phyloP scores from a whole-genome alignment of 2,888 invertebrate genomes.

The Caenorhabditis becei region DNA sequence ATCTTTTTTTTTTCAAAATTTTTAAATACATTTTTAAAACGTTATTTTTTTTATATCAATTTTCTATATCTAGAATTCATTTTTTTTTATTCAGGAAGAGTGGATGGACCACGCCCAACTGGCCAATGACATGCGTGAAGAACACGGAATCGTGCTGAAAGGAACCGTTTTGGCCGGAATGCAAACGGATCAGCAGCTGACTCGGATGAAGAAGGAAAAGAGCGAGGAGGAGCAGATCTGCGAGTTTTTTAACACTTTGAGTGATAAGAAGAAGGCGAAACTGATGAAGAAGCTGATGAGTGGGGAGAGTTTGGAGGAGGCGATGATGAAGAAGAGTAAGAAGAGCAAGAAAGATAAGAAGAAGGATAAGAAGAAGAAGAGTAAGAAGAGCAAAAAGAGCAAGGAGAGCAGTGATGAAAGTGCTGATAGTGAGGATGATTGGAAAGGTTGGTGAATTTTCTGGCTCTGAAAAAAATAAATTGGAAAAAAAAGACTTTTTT shows the following conservation, averaged over 20 bases:
- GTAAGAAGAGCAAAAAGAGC: slow-evolving; percentile 25
- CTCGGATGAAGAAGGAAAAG: slow-evolving; percentile 59
- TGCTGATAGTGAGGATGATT: slow-evolving; percentile 47
- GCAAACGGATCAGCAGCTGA: slow-evolving; percentile 64
- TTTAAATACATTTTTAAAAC: too few relatives aligned
- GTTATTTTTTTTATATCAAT: too few relatives aligned
- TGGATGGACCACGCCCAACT: slow-evolving; percentile 74
- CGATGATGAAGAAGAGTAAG: slow-evolving; percentile 27
- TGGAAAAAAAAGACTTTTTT: neutral
- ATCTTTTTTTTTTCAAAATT: too few relatives aligned
- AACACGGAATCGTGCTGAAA: slow-evolving; percentile 78
- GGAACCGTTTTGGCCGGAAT: slow-evolving; percentile 63
- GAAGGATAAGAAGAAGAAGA: slow-evolving; percentile 29
- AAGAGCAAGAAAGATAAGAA: slow-evolving; percentile 52
- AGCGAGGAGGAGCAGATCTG: slow-evolving; percentile 65
- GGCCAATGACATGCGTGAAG: slow-evolving; percentile 79
- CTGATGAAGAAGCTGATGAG: slow-evolving; percentile 68
- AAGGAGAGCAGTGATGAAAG: slow-evolving; percentile 9
- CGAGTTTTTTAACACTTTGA: slow-evolving; percentile 71
- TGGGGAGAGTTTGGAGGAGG: slow-evolving; percentile 50
- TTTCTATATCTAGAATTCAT: too few relatives aligned
- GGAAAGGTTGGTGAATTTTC: neutral
- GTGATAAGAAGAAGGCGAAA: slow-evolving; percentile 75
- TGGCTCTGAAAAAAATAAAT: neutral
- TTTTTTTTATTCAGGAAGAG: too few relatives aligned